Base-by-base conservation (phyloP, 35 echinoderm and acorn worm genomes). In the Acanthaster planci region DNA sequence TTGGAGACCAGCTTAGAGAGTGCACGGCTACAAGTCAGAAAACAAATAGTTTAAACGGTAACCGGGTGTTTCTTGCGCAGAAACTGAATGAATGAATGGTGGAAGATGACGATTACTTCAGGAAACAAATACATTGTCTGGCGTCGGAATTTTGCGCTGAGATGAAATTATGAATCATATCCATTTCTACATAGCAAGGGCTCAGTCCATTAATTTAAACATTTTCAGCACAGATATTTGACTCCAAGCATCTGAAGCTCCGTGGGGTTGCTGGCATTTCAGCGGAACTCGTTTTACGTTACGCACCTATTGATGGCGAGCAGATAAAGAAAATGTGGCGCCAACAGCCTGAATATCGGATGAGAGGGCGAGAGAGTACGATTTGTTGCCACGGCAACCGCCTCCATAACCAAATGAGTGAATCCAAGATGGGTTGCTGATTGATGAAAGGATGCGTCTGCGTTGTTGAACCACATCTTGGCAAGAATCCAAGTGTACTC, bases 381-480 rank as follows among this genome's bases (percentile, higher is more conserved):
- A 89, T 97, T 89, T n/a, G 82, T 84, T 60, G 89, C 89, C 31
- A 97, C 89, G 26, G 89, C 86, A 50, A 92, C 82, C 1, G 93
- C 80, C 56, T 92, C 93, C 52, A 92, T 87, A 37, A 97, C 55
- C 50, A 97, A 82, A 92, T 97, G 93, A 8, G 93, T 97, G 77
- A 89, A 97, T 19, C 44, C 90, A 16, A 97, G 72, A 79, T 97
- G 93, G 5, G 93, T 89, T 22, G 85, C 78, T 32, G 93, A 85
- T 51, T 97, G 89, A 59, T 97, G 93, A 39, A 67, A 97, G 55
- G 82, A 92, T 37, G 89, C 89, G 77, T 97, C 93, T 35, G 85
- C 86, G 36, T 89, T 97, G 83, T 97, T 95, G 16, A 91, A 95
- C 93, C 93, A 95, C 89, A 95, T 91, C 56, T 95, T 95, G 29